Conservation (phyloP, 2,797 vertebrate species). For the Momotus momota region DNA sequence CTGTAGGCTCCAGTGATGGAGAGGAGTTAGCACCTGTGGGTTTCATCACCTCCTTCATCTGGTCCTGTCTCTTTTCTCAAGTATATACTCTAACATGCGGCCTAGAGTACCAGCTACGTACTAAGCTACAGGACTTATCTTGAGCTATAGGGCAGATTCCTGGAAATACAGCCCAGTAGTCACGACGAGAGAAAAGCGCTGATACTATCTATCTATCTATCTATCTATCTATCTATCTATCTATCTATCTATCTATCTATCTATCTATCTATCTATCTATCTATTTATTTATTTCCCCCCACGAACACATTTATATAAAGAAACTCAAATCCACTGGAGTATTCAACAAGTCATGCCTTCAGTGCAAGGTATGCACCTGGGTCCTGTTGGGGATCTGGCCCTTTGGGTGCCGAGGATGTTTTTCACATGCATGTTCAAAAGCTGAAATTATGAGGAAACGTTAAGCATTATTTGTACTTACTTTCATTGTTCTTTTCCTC, state of each 20-base stretch:
- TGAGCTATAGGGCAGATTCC: not conserved
- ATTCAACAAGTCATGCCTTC: accelerated
- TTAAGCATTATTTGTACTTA: not conserved
- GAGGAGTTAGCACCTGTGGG: not conserved
- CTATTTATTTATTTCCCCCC: too few relatives aligned
- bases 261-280: too few relatives aligned
- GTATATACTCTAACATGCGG: not conserved
- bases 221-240: too few relatives aligned
- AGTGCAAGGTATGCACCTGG: not conserved
- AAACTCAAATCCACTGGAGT: not conserved
- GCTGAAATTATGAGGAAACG: not conserved
- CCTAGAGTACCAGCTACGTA: not conserved
- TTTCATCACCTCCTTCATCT: not conserved
- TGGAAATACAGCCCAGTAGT: not conserved
- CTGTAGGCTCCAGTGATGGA: not conserved
- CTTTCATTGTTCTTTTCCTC: not conserved
- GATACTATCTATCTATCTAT: too few relatives aligned
- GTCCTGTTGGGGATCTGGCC: not conserved
- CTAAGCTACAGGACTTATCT: not conserved
- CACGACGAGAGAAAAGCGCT: not conserved
- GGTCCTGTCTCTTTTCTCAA: not conserved
- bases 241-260: too few relatives aligned
- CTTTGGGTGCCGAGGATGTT: not conserved
- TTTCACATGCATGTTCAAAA: not conserved
- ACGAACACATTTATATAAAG: not conserved